Percentiles rank a stretch among this genome's conserved stretches.
phyloP scores from a whole-genome alignment of 2,797 vertebrate genomes.

The Chelon auratus region DNA sequence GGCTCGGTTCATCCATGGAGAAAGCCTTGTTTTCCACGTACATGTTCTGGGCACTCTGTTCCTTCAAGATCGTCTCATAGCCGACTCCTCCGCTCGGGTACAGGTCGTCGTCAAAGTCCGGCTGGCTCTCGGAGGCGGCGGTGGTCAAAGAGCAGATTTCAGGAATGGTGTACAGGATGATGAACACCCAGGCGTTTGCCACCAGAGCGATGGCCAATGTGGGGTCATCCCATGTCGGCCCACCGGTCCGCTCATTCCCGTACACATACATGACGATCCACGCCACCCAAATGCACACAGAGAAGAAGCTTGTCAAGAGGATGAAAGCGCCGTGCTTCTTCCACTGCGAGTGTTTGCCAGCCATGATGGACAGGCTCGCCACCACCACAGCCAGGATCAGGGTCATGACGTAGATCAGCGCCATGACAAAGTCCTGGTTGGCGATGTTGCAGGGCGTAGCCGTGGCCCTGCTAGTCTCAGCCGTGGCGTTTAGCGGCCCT shows the following conservation, averaged over 20 bases:
- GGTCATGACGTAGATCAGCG: conserved; percentile 92
- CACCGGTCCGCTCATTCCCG: conserved; percentile 78
- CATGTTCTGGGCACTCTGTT: conserved; percentile 90
- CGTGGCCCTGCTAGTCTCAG: neutral
- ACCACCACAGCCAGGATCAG: conserved; percentile 84
- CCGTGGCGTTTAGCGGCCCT: neutral
- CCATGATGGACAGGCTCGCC: conserved; percentile 81
- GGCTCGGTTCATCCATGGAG: conserved; percentile 92
- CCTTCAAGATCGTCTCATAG: conserved; percentile 96
- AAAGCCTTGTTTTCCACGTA: conserved; percentile 97
- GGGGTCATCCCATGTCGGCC: conserved; percentile 89
- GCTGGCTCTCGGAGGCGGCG: conserved; percentile 69
- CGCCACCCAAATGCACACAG: conserved; percentile 90
- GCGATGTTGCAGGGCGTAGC: conserved; percentile 83
- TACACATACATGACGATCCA: conserved; percentile 95
- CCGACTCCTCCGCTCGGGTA: conserved; percentile 88
- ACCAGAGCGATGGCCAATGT: conserved; percentile 92
- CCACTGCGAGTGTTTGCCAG: conserved; percentile 86
- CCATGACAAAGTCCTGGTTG: conserved; percentile 94
- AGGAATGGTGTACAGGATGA: conserved; percentile 89
- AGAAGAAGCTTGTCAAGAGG: conserved; percentile 82
- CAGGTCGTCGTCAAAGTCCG: conserved; percentile 78
- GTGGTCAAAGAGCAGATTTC: conserved; percentile 86
- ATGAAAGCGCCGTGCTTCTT: conserved; percentile 83
- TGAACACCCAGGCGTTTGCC: conserved; percentile 89